Evolutionary conservation across 2,888 invertebrate species (phyloP).

Genomic region (Oeneis ivallda): DNA sequence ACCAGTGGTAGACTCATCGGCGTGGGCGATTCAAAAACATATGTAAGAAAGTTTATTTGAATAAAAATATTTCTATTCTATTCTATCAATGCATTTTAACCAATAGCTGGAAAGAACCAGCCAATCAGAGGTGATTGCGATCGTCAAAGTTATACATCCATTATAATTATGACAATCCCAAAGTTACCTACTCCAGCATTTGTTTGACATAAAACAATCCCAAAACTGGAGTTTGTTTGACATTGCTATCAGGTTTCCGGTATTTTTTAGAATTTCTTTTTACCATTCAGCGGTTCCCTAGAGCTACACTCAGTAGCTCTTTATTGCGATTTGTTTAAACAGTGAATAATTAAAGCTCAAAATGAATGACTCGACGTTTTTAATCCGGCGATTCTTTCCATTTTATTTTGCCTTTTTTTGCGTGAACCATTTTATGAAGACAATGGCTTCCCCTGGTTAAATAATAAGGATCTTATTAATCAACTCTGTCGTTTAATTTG

Average conservation of each 20-base stretch:
- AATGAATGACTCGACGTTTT: slow-evolving; percentile 72
- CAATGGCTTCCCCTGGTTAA: slow-evolving; percentile 69
- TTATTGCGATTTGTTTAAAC: slow-evolving; percentile 78
- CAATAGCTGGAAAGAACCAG: too few relatives aligned
- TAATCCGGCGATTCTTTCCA: slow-evolving; percentile 61
- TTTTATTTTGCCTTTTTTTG: slow-evolving; percentile 60
- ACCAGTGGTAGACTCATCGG: too few relatives aligned
- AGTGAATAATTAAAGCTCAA: slow-evolving; percentile 75
- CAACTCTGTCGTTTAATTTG: slow-evolving; percentile 70
- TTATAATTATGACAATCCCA: too few relatives aligned
- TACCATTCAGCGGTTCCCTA: slow-evolving; percentile 49
- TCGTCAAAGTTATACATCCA: too few relatives aligned
- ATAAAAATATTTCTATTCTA: too few relatives aligned
- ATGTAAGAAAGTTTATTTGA: too few relatives aligned
- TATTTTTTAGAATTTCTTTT: slow-evolving; percentile 58
- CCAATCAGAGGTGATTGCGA: too few relatives aligned
- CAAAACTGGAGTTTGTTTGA: slow-evolving; percentile 65
- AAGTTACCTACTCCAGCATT: too few relatives aligned
- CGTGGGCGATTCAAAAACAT: too few relatives aligned
- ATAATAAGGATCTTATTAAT: slow-evolving; percentile 73
- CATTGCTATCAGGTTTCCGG: slow-evolving; percentile 55
- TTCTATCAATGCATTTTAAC: too few relatives aligned
- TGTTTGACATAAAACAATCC: too few relatives aligned
- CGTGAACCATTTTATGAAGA: slow-evolving; percentile 64
- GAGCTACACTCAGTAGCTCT: slow-evolving; percentile 53